Conservation (phyloP, 2,888 invertebrate genomes). For the Cryptocheilus praepositus region DNA sequence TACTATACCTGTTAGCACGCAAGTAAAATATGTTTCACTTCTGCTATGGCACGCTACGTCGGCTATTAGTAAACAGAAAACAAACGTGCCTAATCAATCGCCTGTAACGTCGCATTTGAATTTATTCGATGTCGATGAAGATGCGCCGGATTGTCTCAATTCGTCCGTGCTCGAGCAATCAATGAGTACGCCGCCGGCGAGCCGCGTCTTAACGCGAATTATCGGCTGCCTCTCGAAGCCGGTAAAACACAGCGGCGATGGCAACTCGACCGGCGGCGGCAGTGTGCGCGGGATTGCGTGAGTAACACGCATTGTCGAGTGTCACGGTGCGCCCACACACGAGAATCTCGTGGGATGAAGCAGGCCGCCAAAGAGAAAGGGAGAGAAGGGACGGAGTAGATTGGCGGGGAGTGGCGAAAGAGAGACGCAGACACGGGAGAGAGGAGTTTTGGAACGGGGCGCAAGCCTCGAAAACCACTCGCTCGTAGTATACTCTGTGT, state of each 20-base stretch:
- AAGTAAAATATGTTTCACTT: no score
- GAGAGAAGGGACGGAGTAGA: neutral
- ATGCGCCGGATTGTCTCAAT: neutral
- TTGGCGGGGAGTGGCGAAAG: slow-evolving; percentile 7
- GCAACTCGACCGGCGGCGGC: neutral
- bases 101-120: no score
- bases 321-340: slow-evolving; percentile 34
- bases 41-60: no score
- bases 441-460: slow-evolving; percentile 55
- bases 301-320: slow-evolving; percentile 45
- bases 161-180: no score
- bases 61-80: no score
- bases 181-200: no score
- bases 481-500: slow-evolving; percentile 54
- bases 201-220: no score
- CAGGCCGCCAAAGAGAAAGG: slow-evolving; percentile 4
- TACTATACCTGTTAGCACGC: no score
- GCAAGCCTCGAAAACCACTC: slow-evolving; percentile 65
- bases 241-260: neutral
- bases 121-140: no score
- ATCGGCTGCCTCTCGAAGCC: no score
- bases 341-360: slow-evolving; percentile 2
- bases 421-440: slow-evolving; percentile 1
- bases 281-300: slow-evolving; percentile 41
- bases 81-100: no score